Evolutionary conservation across 2,888 invertebrate species (phyloP).

Genomic region (Scaeva pyrastri): DNA sequence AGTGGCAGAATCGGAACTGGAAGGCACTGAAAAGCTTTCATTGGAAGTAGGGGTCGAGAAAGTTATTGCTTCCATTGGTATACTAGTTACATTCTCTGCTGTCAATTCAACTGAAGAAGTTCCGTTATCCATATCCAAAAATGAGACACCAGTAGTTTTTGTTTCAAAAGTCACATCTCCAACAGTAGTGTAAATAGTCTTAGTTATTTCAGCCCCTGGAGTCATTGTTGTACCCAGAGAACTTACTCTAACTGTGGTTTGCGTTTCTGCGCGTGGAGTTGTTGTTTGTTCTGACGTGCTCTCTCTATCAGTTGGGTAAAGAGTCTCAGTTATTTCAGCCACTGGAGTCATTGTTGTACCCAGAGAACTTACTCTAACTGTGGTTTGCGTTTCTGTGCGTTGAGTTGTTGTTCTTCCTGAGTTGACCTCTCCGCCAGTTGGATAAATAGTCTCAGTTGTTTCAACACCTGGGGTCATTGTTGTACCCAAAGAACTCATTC

Average conservation of each 20-base stretch:
- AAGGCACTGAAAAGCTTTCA: too few species aligned
- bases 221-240: not conserved
- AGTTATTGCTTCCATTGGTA: too few species aligned
- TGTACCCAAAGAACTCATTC: too few species aligned
- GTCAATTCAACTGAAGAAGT: too few species aligned
- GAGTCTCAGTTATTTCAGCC: not conserved
- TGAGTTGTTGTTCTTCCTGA: slow-evolving; percentile 2
- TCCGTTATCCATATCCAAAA: too few species aligned
- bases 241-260: not conserved
- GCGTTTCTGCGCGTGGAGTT: not conserved
- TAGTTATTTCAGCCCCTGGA: slow-evolving; percentile 1
- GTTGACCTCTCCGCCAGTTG: not conserved
- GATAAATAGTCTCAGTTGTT: not conserved
- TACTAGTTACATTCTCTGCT: too few species aligned
- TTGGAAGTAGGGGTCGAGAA: too few species aligned
- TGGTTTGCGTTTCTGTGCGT: not conserved
- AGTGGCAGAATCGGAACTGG: too few species aligned
- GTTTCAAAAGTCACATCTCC: not conserved
- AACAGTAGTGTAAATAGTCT: not conserved
- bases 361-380: not conserved
- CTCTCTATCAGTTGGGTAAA: not conserved
- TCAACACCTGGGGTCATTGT: not conserved
- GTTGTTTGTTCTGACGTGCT: not conserved
- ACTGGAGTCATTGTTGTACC: not conserved
- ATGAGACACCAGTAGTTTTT: not conserved